These are phyloP conservation scores for Pseudorectes ferrugineus DNA, from an alignment of 2,113 vertebrate species.

Conservation along the genomic window DNA sequence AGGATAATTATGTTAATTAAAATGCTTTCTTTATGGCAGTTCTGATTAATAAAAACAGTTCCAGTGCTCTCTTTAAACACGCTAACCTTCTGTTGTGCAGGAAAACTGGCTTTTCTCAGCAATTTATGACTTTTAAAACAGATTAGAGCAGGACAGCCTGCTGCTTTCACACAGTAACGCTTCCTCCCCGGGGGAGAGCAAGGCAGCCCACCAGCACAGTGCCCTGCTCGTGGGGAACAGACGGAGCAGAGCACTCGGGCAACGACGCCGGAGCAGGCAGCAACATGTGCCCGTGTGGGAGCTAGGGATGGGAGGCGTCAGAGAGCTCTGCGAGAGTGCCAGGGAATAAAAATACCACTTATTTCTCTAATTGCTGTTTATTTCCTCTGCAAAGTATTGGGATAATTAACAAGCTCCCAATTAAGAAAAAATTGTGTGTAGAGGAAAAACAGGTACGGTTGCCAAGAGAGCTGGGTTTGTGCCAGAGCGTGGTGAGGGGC, in stretches of 20 bases:
- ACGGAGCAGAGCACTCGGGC: neutral
- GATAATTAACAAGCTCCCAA: conserved; percentile 67
- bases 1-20: conserved; percentile 78
- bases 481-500: neutral
- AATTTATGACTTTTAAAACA: conserved; percentile 50
- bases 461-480: neutral
- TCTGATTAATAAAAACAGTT: conserved; percentile 78
- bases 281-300: conserved; percentile 39
- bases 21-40: conserved; percentile 74
- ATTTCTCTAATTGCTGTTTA: conserved; percentile 68
- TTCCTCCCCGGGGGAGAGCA: neutral
- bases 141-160: conserved; percentile 46
- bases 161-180: conserved; percentile 24
- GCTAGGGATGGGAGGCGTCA: neutral
- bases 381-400: conserved; percentile 59
- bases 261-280: neutral
- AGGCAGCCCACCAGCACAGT: neutral
- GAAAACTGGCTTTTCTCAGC: conserved; percentile 64
- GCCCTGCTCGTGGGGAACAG: conserved; percentile 12
- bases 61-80: conserved; percentile 68
- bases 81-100: conserved; percentile 68
- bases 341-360: conserved; percentile 54
- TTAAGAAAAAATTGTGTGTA: conserved; percentile 44
- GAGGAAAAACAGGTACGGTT: neutral
- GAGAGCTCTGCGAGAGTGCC: conserved; percentile 19